These are phyloP conservation scores for Halcyon chelicuti DNA, from an alignment of 2,797 vertebrate genomes.

Conservation along the genomic window DNA sequence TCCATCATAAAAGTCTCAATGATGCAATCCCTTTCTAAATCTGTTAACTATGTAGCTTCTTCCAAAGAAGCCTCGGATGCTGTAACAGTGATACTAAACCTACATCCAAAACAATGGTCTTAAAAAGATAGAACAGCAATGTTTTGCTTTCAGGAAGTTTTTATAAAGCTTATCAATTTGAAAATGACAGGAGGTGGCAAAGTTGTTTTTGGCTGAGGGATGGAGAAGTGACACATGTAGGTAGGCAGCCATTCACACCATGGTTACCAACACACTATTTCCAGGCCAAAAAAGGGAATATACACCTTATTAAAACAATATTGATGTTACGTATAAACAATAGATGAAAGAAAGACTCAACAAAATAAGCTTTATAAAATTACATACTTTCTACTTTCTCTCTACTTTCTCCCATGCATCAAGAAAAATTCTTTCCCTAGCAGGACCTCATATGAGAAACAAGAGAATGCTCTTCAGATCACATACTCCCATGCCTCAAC, in stretches of 20 bases:
- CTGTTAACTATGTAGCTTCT: neutral
- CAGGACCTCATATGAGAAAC: neutral
- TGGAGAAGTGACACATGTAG: neutral
- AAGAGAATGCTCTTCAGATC: neutral
- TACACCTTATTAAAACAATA: neutral
- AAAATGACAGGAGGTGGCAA: neutral
- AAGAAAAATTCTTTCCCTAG: neutral
- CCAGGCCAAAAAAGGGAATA: neutral
- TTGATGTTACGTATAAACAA: neutral
- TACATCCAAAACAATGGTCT: slow-evolving; percentile 32
- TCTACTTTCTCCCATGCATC: neutral
- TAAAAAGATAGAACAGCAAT: slow-evolving; percentile 31
- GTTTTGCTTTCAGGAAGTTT: slow-evolving; percentile 36
- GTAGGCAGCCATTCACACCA: neutral
- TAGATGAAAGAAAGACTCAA: neutral
- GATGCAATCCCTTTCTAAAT: slow-evolving; percentile 22
- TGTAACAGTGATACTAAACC: slow-evolving; percentile 22
- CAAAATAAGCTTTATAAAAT: neutral
- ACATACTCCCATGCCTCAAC: neutral
- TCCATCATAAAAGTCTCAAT: slow-evolving; percentile 49
- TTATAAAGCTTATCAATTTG: slow-evolving; percentile 9
- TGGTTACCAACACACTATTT: neutral
- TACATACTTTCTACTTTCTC: neutral
- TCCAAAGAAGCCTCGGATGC: slow-evolving; percentile 5
- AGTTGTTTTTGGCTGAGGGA: neutral